A percentile compares a stretch with the other conserved stretches of the same genome.
Conservation (phyloP, 2,797 vertebrate genomes). For the Rhabdomys pumilio region DNA sequence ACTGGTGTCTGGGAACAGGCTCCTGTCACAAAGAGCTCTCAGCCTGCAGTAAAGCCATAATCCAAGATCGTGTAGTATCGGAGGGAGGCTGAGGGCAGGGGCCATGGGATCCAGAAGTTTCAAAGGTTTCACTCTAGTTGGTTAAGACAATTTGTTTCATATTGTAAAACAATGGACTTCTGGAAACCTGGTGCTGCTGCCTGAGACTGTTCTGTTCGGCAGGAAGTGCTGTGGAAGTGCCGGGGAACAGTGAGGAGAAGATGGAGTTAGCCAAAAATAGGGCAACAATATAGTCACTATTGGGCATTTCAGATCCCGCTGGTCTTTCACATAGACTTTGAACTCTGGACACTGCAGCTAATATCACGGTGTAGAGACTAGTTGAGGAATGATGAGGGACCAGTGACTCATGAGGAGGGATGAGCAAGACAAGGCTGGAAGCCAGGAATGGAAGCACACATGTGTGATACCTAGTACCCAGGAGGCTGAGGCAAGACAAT, state of each 20-base stretch:
- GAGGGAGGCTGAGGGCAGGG: background rate
- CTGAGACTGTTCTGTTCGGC: background rate
- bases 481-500: background rate
- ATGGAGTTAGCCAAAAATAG: background rate
- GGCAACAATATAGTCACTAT: background rate
- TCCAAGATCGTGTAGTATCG: background rate
- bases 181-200: background rate
- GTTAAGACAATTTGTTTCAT: background rate
- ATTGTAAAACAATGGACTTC: background rate
- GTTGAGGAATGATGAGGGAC: background rate
- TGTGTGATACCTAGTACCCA: background rate
- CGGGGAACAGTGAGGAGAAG: background rate
- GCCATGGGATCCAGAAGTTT: background rate
- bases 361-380: background rate
- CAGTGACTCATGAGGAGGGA: background rate
- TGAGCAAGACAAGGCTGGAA: background rate
- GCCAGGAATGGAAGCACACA: background rate
- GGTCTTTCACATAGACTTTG: slow-evolving; percentile 15
- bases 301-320: too few relatives aligned
- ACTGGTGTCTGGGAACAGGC: background rate
- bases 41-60: background rate
- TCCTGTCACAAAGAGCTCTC: background rate
- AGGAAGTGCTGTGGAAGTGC: background rate
- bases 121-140: background rate
- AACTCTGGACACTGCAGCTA: background rate